A percentile compares a stretch with the other conserved stretches of the same genome.
Evolutionary conservation across 2,888 invertebrate genomes (phyloP).

Genomic region (Calliscelio sp.): DNA sequence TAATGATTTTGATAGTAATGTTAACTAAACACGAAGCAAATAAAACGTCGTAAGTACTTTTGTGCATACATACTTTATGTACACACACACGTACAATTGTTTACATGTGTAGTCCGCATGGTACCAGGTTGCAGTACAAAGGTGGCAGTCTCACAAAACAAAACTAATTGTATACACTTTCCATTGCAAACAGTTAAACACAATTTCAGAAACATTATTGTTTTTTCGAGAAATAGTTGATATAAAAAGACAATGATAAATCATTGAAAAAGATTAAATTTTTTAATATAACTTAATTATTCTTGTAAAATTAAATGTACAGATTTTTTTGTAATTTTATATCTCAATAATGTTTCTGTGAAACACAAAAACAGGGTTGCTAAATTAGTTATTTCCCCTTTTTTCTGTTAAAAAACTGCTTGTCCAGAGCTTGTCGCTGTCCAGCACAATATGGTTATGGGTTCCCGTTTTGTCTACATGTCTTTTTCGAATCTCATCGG

Average conservation of each 20-base stretch:
- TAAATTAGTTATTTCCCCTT: conserved; percentile 25
- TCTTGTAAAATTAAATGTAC: too few relatives aligned
- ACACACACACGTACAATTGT: conserved; percentile 41
- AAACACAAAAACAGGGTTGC: conserved; percentile 50
- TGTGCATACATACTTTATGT: conserved; percentile 31
- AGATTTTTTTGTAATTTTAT: too few relatives aligned
- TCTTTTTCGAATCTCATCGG: conserved; percentile 83
- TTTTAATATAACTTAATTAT: too few relatives aligned
- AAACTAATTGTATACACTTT: too few relatives aligned
- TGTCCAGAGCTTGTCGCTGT: conserved; percentile 83
- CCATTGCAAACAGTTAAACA: conserved; percentile 57
- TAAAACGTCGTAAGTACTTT: conserved; percentile 24
- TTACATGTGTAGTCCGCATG: conserved; percentile 83
- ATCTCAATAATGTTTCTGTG: conserved; percentile 16
- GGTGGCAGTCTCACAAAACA: conserved; percentile 81
- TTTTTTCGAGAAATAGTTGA: background rate
- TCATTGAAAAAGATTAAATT: too few relatives aligned
- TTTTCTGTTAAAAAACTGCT: conserved; percentile 74
- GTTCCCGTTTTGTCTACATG: conserved; percentile 80
- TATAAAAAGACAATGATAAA: background rate
- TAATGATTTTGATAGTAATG: too few relatives aligned
- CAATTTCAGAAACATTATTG: conserved; percentile 66
- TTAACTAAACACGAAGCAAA: background rate
- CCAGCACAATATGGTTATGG: conserved; percentile 85
- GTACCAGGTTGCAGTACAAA: conserved; percentile 81